Evolutionary conservation across 1,140 invertebrate genomes (phyloP), one percentile per base, ranked within the genome.

Genomic region (Oncopodura yosiiana): DNA sequence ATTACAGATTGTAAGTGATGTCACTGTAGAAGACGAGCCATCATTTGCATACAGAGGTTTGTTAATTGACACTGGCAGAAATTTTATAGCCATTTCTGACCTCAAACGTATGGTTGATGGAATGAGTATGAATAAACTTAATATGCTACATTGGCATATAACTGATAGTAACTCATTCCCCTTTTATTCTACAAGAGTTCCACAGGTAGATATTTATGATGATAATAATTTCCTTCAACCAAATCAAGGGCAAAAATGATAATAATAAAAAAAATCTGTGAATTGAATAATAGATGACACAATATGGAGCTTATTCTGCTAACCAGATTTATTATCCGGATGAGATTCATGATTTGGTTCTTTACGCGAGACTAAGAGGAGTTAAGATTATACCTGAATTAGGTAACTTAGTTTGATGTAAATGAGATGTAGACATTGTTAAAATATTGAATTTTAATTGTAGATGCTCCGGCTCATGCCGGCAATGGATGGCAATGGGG

Each of bases 1-100:
- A n/a, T 26, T 54, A 3, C 71, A 76, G 69, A 76, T 86, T 2
- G 73, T 77, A 0, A 71, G 72, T 3, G 74, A 80, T 51, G 79
- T 76, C 0, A 65, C 68, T 2, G 80, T 90, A 0, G 67, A 56
- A 0, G 87, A 90, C 68, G 73, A 70, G 18, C 86, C 87, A 0
- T 75, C 69, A 0, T 90, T 81, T 69, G 77, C 80, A 0, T 83
- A 87, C 68, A 75, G 87, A 63, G 86, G 86, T 1, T 68, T 90
- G 1, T 67, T 86, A 6, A 65, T 89, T 29, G 64, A 65, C 41
- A 65, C 61, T 3, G 58, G 55, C 2, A 49, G 61, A 27, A 63
- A 66, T 49, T 69, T 63, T 52, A 63, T 68, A 6, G 55, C 55
- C 0, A 50, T 68, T n/a, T 18, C 43, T 16, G 39, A 38, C 39